Evolutionary conservation across 1,140 invertebrate genomes (phyloP), one percentile per base, ranked within the genome.

Genomic region (Glomeris maerens): DNA sequence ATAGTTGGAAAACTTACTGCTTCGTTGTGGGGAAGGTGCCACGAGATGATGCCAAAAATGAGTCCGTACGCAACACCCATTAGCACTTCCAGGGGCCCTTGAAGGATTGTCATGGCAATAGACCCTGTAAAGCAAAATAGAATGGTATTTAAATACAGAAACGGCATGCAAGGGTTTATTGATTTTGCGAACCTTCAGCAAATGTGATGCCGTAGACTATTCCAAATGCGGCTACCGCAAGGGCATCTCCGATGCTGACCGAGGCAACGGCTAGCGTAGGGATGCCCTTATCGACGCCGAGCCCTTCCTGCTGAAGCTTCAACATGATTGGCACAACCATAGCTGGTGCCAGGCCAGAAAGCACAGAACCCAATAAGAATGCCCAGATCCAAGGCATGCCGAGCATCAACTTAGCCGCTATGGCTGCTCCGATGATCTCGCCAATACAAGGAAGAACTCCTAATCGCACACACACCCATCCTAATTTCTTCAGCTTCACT

Each of bases 1-100:
- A 42, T 42, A 42, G 5, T 42, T 27, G 14, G 22, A 31, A 20
- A 55, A 29, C 52, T 25, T 53, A 52, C 27, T 52, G 23, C 83
- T 47, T 79, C 77, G 57, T 78, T 78, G 64, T 85, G 81, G 2
- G 82, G 83, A 31, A 83, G 70, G 50, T 78, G 83, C 60, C 79
- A 80, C 0, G 80, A 71, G 10, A 87, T 59, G 27, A 76, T 70
- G 2, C 84, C 84, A 77, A 83, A 85, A 2, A 82, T 40, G 1
- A 83, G 62, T 13, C 84, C 84, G 56, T 82, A 83, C 2, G 71
- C 75, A 29, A 89, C 71, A 1, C 84, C 84, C 26, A 78, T 75
- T 40, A 83, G 49, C 25, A 87, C 75, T 55, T 83, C 81, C 5
- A 85, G 67, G 0, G 83, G 83, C n/a, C 85, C 85, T 66, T 81